These are phyloP conservation scores for Andrena bucephala DNA, from an alignment of 2,888 invertebrate genomes.

Conservation along the genomic window DNA sequence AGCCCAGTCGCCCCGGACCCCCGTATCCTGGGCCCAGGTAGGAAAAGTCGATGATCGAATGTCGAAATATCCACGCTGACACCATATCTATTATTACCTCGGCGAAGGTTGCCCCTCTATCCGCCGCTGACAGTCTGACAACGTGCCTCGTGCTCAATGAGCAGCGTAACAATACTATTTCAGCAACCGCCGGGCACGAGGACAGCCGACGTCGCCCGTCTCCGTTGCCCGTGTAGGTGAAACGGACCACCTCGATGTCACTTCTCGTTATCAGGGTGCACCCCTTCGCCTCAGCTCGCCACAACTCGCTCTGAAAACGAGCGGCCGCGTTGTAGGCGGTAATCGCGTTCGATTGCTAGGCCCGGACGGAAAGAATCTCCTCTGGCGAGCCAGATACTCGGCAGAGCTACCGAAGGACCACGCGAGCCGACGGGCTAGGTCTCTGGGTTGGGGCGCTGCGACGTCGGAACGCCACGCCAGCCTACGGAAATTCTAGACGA, in stretches of 20 bases:
- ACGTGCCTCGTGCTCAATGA: conserved; percentile 70
- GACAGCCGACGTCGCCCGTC: conserved; percentile 45
- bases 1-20: neutral
- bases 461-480: too few relatives aligned
- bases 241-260: conserved; percentile 56
- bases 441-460: too few relatives aligned
- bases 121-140: conserved; percentile 56
- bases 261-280: conserved; percentile 40
- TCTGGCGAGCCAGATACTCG: too few relatives aligned
- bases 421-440: too few relatives aligned
- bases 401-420: too few relatives aligned
- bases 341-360: neutral
- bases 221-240: conserved; percentile 14
- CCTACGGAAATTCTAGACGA: too few relatives aligned
- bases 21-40: neutral
- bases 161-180: conserved; percentile 69
- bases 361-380: neutral
- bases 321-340: conserved; percentile 14
- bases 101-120: conserved; percentile 60
- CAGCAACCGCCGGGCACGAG: conserved; percentile 58
- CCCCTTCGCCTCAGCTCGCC: neutral
- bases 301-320: neutral
- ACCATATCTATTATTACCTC: conserved; percentile 62
- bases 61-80: conserved; percentile 59
- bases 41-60: conserved; percentile 56